Evolutionary conservation across 1,140 invertebrate species (phyloP).

Genomic region (Papilio helenus): DNA sequence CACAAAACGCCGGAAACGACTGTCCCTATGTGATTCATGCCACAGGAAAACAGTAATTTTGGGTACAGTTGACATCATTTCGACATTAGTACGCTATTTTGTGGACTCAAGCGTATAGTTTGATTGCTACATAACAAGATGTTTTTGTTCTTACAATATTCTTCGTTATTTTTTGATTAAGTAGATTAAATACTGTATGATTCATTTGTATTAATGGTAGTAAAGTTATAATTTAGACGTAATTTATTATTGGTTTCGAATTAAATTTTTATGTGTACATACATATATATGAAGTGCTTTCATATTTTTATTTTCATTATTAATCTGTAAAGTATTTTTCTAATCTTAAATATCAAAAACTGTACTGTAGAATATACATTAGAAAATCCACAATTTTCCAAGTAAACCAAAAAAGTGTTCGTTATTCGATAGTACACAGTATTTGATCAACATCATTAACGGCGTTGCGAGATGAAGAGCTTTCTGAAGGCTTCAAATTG

Average conservation of each 20-base stretch:
- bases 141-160: not conserved
- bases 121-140: not conserved
- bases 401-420: not conserved
- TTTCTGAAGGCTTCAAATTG: not conserved
- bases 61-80: constrained; percentile 20
- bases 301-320: too few relatives aligned
- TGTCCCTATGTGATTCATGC: constrained; percentile 15
- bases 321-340: too few relatives aligned
- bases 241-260: too few relatives aligned
- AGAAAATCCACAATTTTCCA: too few relatives aligned
- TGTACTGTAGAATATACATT: too few relatives aligned
- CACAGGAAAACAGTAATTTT: constrained; percentile 20
- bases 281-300: too few relatives aligned
- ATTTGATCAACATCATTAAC: not conserved
- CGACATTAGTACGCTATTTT: constrained; percentile 12
- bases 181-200: not conserved
- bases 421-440: not conserved
- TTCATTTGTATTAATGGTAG: not conserved
- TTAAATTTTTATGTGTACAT: too few relatives aligned
- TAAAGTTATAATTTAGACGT: too few relatives aligned
- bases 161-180: not conserved
- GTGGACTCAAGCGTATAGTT: not conserved
- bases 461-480: not conserved
- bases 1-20: constrained; percentile 7
- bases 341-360: too few relatives aligned